phyloP scores from a whole-genome alignment of 2,113 vertebrate genomes.

The Rhinolophus sinicus region DNA sequence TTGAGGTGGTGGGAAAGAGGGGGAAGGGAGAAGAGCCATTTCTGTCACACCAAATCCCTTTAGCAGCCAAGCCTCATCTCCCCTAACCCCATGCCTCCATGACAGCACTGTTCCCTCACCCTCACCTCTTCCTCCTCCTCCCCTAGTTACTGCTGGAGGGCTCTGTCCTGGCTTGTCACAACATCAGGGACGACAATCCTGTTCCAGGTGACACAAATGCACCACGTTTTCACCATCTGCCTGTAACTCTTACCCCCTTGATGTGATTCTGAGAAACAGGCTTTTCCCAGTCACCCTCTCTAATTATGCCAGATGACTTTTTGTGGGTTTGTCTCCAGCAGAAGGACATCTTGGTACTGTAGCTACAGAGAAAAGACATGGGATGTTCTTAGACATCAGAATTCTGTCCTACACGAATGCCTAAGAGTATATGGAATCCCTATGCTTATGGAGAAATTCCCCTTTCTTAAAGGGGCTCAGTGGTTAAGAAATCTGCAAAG shows the following conservation, averaged over 20 bases:
- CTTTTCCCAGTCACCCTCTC: not conserved
- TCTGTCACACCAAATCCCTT: not conserved
- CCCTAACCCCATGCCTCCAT: not conserved
- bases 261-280: not conserved
- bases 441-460: not conserved
- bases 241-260: not conserved
- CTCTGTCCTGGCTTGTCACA: not conserved
- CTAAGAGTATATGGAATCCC: not conserved
- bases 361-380: not conserved
- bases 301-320: not conserved
- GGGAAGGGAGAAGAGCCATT: not conserved
- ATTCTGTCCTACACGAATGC: not conserved
- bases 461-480: not conserved
- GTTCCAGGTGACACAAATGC: not conserved
- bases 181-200: not conserved
- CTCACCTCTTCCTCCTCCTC: not conserved
- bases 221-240: not conserved
- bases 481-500: not conserved
- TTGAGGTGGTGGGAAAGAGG: not conserved
- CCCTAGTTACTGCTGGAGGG: not conserved
- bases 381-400: not conserved
- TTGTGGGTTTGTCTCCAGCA: not conserved
- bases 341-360: not conserved
- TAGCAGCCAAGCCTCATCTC: not conserved
- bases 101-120: not conserved